Conservation (phyloP, 2,888 invertebrate genomes). For the Beris morrisii region DNA sequence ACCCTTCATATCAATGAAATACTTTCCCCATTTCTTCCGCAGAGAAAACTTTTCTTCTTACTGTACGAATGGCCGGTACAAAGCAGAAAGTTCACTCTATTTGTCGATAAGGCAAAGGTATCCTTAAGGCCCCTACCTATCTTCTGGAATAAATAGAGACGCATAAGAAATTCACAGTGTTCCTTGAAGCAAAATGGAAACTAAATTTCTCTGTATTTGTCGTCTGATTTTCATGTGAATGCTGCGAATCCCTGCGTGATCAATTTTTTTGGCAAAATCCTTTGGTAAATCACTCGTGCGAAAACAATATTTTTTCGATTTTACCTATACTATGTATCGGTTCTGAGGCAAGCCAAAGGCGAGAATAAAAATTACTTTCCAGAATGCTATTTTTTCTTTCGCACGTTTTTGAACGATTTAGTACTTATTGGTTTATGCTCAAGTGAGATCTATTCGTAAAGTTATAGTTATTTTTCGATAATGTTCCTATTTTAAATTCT, state of each 20-base stretch:
- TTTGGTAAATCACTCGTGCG: slow-evolving; percentile 30
- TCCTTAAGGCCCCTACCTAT: neutral
- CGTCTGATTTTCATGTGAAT: neutral
- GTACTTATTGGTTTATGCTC: too few species aligned
- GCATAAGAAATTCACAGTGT: neutral
- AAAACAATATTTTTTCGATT: slow-evolving; percentile 19
- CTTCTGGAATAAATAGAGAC: neutral
- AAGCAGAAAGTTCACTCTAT: neutral
- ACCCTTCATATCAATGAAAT: slow-evolving; percentile 2
- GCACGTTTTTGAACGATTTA: too few species aligned
- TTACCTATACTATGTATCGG: too few species aligned
- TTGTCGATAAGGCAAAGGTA: neutral
- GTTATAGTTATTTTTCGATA: too few species aligned
- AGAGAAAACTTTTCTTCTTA: neutral
- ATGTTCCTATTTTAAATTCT: too few species aligned
- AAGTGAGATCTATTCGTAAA: too few species aligned
- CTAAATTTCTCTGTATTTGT: neutral
- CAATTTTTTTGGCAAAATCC: slow-evolving; percentile 28
- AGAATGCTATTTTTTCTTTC: too few species aligned
- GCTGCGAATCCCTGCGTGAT: slow-evolving; percentile 25
- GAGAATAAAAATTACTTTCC: too few species aligned
- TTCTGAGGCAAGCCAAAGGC: too few species aligned
- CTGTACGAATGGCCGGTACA: neutral
- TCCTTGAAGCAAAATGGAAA: too few species aligned
- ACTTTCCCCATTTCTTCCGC: neutral